Conservation (phyloP, 2,113 vertebrate genomes). For the Sorex fumeus region DNA sequence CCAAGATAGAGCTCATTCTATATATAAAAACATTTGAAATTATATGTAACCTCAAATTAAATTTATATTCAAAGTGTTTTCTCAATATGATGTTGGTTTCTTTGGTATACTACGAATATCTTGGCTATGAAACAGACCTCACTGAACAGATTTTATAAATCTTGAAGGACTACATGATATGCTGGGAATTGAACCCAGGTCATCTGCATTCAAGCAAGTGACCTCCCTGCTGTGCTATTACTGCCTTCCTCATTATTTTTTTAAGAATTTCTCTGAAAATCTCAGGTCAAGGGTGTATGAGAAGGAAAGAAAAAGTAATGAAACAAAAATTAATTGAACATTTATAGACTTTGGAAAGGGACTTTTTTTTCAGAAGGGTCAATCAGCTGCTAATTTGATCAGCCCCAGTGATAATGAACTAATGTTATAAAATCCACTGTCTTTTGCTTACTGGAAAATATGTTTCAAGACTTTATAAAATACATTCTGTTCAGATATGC, state of each 20-base stretch:
- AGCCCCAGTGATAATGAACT: slow-evolving; percentile 54
- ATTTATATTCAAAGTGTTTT: neutral
- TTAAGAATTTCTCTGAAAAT: slow-evolving; percentile 36
- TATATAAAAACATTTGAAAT: neutral
- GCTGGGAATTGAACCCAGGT: too few species aligned
- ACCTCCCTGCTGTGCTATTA: too few species aligned
- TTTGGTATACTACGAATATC: neutral
- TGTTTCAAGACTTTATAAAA: slow-evolving; percentile 21
- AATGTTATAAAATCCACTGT: slow-evolving; percentile 54
- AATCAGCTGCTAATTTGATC: slow-evolving; percentile 73
- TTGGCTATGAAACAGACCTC: neutral
- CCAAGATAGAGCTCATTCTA: too few species aligned
- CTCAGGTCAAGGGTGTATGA: slow-evolving; percentile 33
- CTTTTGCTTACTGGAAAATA: slow-evolving; percentile 58
- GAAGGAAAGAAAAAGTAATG: slow-evolving; percentile 67
- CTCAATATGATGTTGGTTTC: neutral
- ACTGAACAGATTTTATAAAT: neutral
- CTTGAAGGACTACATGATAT: too few species aligned
- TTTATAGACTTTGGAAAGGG: slow-evolving; percentile 60
- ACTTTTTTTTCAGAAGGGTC: slow-evolving; percentile 73
- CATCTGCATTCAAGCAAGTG: too few species aligned
- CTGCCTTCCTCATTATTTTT: neutral
- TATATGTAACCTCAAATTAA: neutral
- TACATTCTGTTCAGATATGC: slow-evolving; percentile 19
- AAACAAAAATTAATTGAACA: slow-evolving; percentile 73